Base-by-base conservation (phyloP, 2,888 invertebrate genomes). In the Celastrina argiolus region DNA sequence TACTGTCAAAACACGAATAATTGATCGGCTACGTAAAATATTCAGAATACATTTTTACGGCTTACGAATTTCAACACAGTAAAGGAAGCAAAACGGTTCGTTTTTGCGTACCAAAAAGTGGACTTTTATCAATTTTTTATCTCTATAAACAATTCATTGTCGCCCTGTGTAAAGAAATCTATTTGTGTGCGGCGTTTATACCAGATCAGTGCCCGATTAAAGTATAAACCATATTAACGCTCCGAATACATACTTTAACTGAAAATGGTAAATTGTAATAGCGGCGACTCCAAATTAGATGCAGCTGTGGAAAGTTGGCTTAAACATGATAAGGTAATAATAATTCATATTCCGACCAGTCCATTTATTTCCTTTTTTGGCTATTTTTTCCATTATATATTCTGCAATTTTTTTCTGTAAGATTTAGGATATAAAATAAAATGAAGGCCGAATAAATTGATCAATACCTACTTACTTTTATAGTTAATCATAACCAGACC, bases 301-400 rank as follows among this genome's bases (percentile, higher is more conserved):
- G 80, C 85, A 14, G 95, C 94, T 81, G 93, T 97, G 14, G 84
- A 92, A 16, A 93, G 94, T 74, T 97, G 96, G 96, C 79, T 96
- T 4, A 81, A 88, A 71, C 95, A 94, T 93, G 97, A 97, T 79
- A 93, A 94, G 92, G 95, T 94, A 85, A 76, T 18, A n/a, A n/a
- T n/a, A n/a, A n/a, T n/a, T n/a, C n/a, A n/a, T n/a, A n/a, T n/a
- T n/a, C n/a, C n/a, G n/a, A n/a, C n/a, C n/a, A n/a, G n/a, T n/a
- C n/a, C n/a, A 45, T 18, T 45, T 45, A 10, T 45, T 42, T 5
- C 16, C 1, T 12, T 7, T 18, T 45, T 18, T 45, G n/a, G n/a
- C n/a, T n/a, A n/a, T n/a, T n/a, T n/a, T n/a, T n/a, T n/a, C n/a
- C n/a, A n/a, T n/a, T n/a, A n/a, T n/a, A n/a, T n/a, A n/a, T n/a